Conservation (phyloP, 2,113 vertebrate genomes). For the Chaetorhynchus papuensis region DNA sequence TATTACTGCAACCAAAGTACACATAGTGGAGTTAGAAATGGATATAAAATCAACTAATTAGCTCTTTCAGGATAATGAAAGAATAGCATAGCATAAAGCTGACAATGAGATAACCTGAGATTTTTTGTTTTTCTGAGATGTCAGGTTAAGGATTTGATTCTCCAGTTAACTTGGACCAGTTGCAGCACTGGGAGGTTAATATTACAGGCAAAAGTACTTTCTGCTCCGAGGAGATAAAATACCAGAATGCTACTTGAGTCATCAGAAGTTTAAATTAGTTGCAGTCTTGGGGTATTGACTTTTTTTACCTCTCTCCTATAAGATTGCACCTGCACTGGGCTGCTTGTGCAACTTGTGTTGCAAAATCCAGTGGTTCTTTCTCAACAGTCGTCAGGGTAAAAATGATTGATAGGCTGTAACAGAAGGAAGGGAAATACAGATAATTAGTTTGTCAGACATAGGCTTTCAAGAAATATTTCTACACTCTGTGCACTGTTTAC, state of each 20-base stretch:
- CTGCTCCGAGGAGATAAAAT: neutral
- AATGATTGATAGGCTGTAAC: neutral
- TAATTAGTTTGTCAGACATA: neutral
- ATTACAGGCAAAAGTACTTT: neutral
- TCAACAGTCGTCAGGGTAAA: neutral
- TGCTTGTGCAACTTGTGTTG: neutral
- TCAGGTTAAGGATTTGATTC: neutral
- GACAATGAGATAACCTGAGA: neutral
- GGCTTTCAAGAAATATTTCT: neutral
- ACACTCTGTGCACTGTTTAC: fast-evolving
- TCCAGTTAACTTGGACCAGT: neutral
- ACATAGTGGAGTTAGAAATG: neutral
- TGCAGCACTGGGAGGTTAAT: neutral
- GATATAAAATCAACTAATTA: neutral
- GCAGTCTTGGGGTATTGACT: neutral
- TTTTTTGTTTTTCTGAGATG: neutral
- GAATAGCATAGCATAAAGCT: neutral
- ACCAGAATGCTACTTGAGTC: neutral
- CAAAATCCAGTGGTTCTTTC: neutral
- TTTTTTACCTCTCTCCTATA: neutral
- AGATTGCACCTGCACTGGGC: neutral
- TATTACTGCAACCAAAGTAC: neutral
- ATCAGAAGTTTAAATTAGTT: neutral
- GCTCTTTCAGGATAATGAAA: neutral
- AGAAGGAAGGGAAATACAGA: neutral